phyloP scores from a whole-genome alignment of 2,113 vertebrate genomes.

The Lagopus leucura region DNA sequence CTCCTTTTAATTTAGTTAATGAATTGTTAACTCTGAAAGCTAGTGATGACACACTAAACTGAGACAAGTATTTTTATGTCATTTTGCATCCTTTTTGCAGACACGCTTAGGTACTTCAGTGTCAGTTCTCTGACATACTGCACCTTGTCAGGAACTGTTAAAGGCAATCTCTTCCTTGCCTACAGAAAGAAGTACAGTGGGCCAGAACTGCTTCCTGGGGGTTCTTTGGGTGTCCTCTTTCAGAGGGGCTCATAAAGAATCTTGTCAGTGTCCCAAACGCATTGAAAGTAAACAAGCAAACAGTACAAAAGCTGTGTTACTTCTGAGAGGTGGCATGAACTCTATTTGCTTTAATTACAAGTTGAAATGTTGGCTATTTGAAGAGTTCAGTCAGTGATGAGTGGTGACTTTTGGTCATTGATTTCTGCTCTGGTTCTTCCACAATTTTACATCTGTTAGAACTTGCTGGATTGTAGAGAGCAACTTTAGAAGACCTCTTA shows the following conservation, averaged over 20 bases:
- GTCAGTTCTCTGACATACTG: background rate
- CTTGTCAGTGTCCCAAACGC: background rate
- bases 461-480: background rate
- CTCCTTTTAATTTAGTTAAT: background rate
- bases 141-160: background rate
- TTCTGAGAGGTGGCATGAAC: background rate
- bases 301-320: background rate
- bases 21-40: slow-evolving; percentile 18
- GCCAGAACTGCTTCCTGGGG: background rate
- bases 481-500: background rate
- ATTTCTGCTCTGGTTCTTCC: background rate
- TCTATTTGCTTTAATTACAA: background rate
- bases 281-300: background rate
- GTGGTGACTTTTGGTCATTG: background rate
- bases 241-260: background rate
- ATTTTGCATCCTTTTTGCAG: background rate
- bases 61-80: background rate
- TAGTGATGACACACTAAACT: background rate
- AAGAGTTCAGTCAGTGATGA: background rate
- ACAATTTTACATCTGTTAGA: background rate
- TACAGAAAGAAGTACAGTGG: background rate
- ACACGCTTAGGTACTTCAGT: background rate
- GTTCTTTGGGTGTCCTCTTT: background rate
- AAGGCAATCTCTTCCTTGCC: background rate
- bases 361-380: background rate